A percentile compares a stretch with the other conserved stretches of the same genome.
phyloP scores from a whole-genome alignment of 2,888 invertebrate species.

The Matsumyia berberina region DNA sequence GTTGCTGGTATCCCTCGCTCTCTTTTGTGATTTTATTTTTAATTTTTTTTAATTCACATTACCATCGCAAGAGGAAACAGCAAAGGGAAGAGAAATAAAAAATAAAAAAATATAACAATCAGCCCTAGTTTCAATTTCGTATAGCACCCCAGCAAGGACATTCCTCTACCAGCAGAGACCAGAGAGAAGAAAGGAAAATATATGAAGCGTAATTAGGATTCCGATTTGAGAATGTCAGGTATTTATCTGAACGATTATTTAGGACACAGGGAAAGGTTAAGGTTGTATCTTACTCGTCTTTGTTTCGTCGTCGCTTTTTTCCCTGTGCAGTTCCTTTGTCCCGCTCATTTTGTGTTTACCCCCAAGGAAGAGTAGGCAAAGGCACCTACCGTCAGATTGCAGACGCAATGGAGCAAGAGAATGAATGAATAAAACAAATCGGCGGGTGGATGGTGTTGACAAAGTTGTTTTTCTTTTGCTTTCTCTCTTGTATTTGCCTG shows the following conservation, averaged over 20 bases:
- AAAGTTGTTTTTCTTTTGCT: conserved; percentile 35
- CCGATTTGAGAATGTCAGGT: conserved; percentile 62
- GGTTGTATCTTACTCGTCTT: conserved; percentile 27
- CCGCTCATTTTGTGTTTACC: conserved; percentile 12
- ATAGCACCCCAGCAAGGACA: not conserved
- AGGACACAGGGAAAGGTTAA: conserved; percentile 16
- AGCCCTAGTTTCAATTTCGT: conserved; percentile 2
- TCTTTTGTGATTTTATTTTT: not conserved
- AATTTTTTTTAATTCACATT: conserved; percentile 3
- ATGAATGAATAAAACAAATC: conserved; percentile 37
- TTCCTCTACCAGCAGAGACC: not conserved
- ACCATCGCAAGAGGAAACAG: not conserved
- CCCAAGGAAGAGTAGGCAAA: conserved; percentile 1
- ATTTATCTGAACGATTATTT: conserved; percentile 48
- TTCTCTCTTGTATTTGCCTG: conserved; percentile 27
- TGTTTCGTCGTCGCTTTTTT: conserved; percentile 28
- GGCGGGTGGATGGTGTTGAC: conserved; percentile 43
- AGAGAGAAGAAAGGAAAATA: conserved; percentile 7
- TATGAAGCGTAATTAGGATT: conserved; percentile 54
- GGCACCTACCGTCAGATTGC: conserved; percentile 13
- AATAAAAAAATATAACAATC: conserved; percentile 14
- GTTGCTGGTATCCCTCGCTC: not conserved
- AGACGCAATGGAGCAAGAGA: conserved; percentile 45
- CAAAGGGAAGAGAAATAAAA: not conserved
- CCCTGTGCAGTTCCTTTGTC: conserved; percentile 19